Base-by-base conservation (phyloP, 2,888 invertebrate genomes). In the Hirudinaria manillensis region DNA sequence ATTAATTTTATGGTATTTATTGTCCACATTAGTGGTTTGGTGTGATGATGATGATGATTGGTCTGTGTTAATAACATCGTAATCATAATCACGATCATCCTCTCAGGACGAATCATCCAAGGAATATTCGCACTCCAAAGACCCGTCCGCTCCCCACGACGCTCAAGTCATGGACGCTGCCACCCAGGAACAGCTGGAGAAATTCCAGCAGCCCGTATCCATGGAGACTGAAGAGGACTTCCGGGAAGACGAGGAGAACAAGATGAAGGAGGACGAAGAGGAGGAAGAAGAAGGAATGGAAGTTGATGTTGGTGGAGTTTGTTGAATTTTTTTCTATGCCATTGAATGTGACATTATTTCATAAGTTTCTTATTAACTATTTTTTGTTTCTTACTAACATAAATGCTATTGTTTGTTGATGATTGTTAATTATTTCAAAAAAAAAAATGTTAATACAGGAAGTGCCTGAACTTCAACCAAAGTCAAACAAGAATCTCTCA, bases 171-270 rank as follows among this genome's bases (percentile, higher is more conserved):
- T 78, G 72, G 81, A 81, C 53, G 80, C 80, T 6, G 83, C 83
- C 75, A 86, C 78, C 32, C 81, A 84, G 76, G 86, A 88, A n/a
- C 79, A 80, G 75, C 71, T 77, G 66, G 76, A 78, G 56, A 70
- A 77, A 27, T 3, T 45, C 45, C 77, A 77, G 75, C 72, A 66
- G 24, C 67, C 74, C 27, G 70, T 76, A 10, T 21, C 71, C n/a
- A 76, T 75, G 45, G 78, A 68, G n/a, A 36, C 32, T 7, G 68
- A 68, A 34, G 36, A 68, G 36, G 27, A 7, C 7, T 68, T 34
- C 13, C 2, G 65, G 24, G 24, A 27, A 2, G 61, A 32, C n/a
- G 38, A 65, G 27, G 56, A 73, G 27, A 21, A 65, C 24, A 29
- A 55, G 32, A 32, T 53, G 29, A 29, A 24, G 7, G 72, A 53